phyloP scores from a whole-genome alignment of 2,888 invertebrate genomes.

The Drosophila anceps region DNA sequence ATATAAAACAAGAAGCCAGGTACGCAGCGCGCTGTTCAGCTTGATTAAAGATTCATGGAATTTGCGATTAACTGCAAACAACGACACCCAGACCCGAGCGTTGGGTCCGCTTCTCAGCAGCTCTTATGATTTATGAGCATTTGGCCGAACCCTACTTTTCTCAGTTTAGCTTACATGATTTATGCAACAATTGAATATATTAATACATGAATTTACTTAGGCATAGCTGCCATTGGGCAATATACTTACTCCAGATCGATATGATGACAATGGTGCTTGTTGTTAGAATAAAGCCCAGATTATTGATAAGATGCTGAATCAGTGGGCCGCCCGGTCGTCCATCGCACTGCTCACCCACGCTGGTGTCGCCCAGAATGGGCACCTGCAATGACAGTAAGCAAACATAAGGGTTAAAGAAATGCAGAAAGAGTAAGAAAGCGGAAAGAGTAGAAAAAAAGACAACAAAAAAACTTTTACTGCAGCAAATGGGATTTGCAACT shows the following conservation, averaged over 20 bases:
- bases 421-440: not conserved
- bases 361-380: conserved; percentile 76
- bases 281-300: conserved; percentile 82
- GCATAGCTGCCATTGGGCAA: not conserved
- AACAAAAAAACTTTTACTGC: conserved; percentile 9
- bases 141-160: not conserved
- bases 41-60: conserved; percentile 73
- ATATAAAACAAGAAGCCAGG: not conserved
- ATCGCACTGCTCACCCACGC: conserved; percentile 76
- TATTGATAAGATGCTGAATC: conserved; percentile 78
- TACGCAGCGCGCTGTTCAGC: conserved; percentile 28
- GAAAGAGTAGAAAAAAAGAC: not conserved
- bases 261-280: conserved; percentile 74
- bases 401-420: conserved; percentile 17
- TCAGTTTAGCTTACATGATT: conserved; percentile 41
- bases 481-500: conserved; percentile 22
- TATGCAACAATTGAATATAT: conserved; percentile 48
- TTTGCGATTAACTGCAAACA: conserved; percentile 71
- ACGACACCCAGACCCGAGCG: conserved; percentile 18
- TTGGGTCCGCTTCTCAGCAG: conserved; percentile 17
- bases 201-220: conserved; percentile 26
- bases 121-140: conserved; percentile 63
- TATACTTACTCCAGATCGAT: conserved; percentile 79
- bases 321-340: conserved; percentile 69
- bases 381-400: conserved; percentile 73